Conservation (phyloP, 2,113 vertebrate species). For the Emydocephalus ijimae region DNA sequence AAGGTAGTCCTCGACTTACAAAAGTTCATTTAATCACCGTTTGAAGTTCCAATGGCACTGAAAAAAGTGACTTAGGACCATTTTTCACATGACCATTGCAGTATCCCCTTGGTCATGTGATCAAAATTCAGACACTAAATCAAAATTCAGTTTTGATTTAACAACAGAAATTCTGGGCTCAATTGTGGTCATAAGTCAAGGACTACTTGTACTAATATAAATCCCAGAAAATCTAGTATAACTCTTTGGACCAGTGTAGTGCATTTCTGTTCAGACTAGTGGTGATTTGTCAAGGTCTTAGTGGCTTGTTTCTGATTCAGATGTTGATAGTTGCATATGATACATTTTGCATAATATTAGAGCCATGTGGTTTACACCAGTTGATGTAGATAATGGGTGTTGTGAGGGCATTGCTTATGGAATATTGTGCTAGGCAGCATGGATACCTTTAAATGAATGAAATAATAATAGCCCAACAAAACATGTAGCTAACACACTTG, state of each 20-base stretch:
- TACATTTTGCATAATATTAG: background rate
- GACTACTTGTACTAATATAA: background rate
- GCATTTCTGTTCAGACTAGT: background rate
- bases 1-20: background rate
- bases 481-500: background rate
- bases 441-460: background rate
- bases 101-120: background rate
- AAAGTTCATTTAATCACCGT: background rate
- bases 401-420: background rate
- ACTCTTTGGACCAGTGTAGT: background rate
- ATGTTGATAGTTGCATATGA: background rate
- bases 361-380: background rate
- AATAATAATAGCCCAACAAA: background rate
- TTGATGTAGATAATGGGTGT: background rate
- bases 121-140: background rate
- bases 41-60: background rate
- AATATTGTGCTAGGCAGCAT: background rate
- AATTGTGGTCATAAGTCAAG: background rate
- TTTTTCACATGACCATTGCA: background rate
- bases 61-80: background rate
- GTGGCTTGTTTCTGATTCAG: background rate
- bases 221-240: background rate
- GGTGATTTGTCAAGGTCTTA: background rate
- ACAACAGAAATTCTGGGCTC: background rate
- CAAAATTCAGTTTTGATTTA: background rate